phyloP scores from a whole-genome alignment of 2,113 vertebrate genomes.

The Antennarius striatus region DNA sequence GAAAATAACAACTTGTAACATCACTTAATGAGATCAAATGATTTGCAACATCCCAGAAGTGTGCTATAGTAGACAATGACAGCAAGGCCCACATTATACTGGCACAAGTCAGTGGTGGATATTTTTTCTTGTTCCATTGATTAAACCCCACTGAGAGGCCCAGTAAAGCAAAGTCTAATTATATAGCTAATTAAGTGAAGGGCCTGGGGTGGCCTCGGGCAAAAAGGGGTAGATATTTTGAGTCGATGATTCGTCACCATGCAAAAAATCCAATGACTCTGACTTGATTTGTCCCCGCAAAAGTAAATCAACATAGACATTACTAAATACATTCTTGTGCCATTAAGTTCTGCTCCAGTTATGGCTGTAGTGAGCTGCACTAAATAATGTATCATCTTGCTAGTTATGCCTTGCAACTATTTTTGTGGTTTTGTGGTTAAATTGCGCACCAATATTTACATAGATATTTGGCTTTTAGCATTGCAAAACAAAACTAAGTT shows the following conservation, averaged over 20 bases:
- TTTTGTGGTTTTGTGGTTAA: constrained; percentile 12
- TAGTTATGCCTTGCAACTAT: constrained; percentile 19
- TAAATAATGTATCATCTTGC: constrained; percentile 39
- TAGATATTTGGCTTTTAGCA: constrained; percentile 3
- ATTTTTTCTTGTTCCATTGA: constrained; percentile 74
- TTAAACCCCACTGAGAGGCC: constrained; percentile 71
- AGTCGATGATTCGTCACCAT: constrained; percentile 76
- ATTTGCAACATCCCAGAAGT: constrained; percentile 39
- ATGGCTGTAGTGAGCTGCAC: constrained; percentile 21
- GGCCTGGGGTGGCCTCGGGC: constrained; percentile 61
- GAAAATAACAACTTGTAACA: constrained; percentile 4
- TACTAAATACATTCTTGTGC: constrained; percentile 56
- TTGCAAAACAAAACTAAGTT: neutral
- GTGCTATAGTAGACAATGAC: constrained; percentile 41
- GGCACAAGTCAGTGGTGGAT: constrained; percentile 52
- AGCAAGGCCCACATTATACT: constrained; percentile 46
- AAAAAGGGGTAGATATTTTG: constrained; percentile 71
- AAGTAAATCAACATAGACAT: constrained; percentile 60
- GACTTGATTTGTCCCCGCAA: constrained; percentile 66
- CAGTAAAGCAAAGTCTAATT: constrained; percentile 78
- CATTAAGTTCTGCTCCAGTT: constrained; percentile 51
- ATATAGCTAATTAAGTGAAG: constrained; percentile 77
- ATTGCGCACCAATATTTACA: neutral
- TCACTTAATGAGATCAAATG: constrained; percentile 31
- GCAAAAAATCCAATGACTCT: constrained; percentile 69